Base-by-base conservation (phyloP, 2,797 vertebrate genomes). In the Neosilurus mollespiculum region DNA sequence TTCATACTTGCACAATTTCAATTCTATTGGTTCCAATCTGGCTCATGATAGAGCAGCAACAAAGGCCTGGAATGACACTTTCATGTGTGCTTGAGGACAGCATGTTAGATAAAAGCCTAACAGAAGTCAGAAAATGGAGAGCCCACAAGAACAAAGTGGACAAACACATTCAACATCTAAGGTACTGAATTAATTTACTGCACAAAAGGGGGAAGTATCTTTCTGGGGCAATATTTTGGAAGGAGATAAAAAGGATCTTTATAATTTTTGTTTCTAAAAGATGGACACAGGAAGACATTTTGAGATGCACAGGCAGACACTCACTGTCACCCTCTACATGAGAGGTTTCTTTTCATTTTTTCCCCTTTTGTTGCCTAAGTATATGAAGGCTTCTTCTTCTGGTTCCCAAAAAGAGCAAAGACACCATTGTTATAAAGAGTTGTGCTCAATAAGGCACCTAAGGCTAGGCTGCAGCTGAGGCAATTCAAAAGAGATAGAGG, bases 31-130 rank as follows among this genome's bases (percentile, higher is more conserved):
- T 86, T 89, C 88, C 86, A 89, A 90, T 89, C 89, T 88, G 65
- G 86, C 81, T 70, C 75, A 88, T 89, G 88, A 89, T 83, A 87
- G 90, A 91, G 90, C 88, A 88, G 87, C 80, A 82, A 90, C 88
- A 91, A 91, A 93, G 88, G 90, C 90, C 91, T 89, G 83, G 89
- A 91, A 89, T 87, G 88, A 82, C 84, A 87, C 94, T 95, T 95
- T 95, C 93, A 95, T 95, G 92, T 94, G 90, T 73, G 91, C 93
- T 84, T 81, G 83, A 51, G 82, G 90, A 93, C 90, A 93, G 91
- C 91, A 93, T 92, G 93, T 93, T 94, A 94, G 94, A 95, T 95
- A 94, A 95, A 95, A 95, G 95, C 91, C 85, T 72, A 81, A 89
- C 80, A 89, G 87, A 91, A 90, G 88, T 89, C 91, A 91, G 85